Conservation (phyloP, 2,113 vertebrate species). For the Bothrops jararaca region DNA sequence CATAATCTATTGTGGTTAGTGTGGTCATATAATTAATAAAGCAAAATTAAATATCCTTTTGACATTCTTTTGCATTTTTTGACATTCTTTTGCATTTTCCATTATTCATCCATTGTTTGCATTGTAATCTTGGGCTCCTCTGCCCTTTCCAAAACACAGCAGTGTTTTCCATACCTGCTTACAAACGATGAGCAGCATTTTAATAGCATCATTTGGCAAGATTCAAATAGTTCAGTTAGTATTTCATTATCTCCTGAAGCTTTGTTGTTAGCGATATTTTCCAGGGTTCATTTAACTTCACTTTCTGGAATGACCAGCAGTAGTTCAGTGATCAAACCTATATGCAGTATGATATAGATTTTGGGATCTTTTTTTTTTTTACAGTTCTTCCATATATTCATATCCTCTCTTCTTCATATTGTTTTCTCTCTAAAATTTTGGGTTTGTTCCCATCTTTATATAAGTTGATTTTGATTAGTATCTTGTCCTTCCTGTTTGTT, state of each 20-base stretch:
- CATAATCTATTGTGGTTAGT: neutral
- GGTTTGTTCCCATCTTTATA: neutral
- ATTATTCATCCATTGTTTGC: neutral
- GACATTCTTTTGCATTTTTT: neutral
- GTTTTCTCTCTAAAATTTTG: neutral
- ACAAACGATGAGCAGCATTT: neutral
- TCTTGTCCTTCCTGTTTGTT: neutral
- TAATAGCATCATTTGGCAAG: neutral
- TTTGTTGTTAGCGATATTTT: neutral
- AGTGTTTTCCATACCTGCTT: neutral
- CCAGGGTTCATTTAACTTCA: neutral
- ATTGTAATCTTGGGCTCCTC: neutral
- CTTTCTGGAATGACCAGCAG: neutral
- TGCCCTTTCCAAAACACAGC: neutral
- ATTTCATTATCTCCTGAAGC: neutral
- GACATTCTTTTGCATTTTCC: neutral
- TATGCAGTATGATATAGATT: neutral
- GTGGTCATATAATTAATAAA: neutral
- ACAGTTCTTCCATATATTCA: neutral
- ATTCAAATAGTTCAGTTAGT: neutral
- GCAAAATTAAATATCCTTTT: neutral
- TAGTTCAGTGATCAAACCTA: neutral
- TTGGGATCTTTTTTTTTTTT: neutral
- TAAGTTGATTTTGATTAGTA: neutral
- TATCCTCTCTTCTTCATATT: neutral